These are phyloP conservation scores for cattle (Bos taurus) DNA, from an alignment of 2,113 vertebrate genomes.

Conservation along the genomic window DNA sequence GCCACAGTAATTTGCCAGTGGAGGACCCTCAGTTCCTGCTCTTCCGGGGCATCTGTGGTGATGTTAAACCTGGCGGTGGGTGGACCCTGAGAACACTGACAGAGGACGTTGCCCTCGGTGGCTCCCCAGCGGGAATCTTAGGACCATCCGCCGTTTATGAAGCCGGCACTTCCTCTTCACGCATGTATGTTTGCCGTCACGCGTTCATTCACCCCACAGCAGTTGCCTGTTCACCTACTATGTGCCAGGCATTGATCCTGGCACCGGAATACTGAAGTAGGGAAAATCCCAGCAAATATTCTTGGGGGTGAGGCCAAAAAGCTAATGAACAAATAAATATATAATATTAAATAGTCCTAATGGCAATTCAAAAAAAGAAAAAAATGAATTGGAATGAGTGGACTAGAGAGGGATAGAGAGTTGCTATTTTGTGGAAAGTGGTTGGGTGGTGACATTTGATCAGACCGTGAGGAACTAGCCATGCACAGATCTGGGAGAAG, in stretches of 20 bases:
- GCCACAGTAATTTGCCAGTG: neutral
- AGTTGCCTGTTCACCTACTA: neutral
- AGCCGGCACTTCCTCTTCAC: neutral
- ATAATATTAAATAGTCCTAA: neutral
- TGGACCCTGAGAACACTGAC: rapidly evolving
- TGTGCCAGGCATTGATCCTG: neutral
- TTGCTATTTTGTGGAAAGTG: neutral
- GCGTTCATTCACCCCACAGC: neutral
- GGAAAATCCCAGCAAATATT: neutral
- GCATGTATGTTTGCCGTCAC: rapidly evolving
- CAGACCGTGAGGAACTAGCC: neutral
- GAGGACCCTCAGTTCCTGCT: neutral
- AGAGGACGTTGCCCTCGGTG: neutral
- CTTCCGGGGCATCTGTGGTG: neutral
- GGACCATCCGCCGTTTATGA: rapidly evolving
- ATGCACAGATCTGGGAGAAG: neutral
- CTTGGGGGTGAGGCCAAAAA: neutral
- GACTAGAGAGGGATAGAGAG: neutral
- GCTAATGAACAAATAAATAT: neutral
- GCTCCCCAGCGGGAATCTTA: neutral
- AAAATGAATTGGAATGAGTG: neutral
- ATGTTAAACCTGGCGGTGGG: neutral
- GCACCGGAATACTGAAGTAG: neutral
- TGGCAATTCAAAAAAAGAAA: neutral
- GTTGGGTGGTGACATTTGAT: neutral